phyloP scores from a whole-genome alignment of 2,113 vertebrate species.

The Arizona elegans region DNA sequence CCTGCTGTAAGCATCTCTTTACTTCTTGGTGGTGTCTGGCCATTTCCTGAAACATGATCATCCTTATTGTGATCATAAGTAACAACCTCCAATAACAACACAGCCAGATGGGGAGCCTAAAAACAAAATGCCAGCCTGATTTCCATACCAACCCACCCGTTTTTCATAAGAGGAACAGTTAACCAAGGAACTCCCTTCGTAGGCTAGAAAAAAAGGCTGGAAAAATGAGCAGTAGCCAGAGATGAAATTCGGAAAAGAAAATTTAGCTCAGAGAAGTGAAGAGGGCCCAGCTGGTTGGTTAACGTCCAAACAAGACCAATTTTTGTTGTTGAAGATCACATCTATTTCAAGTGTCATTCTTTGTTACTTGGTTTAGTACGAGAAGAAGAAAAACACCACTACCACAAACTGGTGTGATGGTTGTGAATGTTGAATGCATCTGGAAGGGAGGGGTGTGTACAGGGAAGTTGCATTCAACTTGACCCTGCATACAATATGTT shows the following conservation, averaged over 20 bases:
- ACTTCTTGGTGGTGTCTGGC: not conserved
- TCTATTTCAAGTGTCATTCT: not conserved
- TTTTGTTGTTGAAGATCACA: not conserved
- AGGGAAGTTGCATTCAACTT: not conserved
- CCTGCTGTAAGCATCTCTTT: not conserved
- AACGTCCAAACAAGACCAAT: too few relatives aligned
- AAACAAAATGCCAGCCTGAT: not conserved
- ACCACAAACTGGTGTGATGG: not conserved
- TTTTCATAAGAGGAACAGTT: not conserved
- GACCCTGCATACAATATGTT: not conserved
- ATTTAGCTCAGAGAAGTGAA: too few relatives aligned
- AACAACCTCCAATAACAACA: too few relatives aligned
- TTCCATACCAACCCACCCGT: not conserved
- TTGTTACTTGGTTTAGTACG: not conserved
- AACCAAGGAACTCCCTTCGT: not conserved
- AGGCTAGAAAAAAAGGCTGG: not conserved
- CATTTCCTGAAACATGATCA: not conserved
- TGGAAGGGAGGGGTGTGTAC: not conserved
- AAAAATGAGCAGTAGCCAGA: not conserved
- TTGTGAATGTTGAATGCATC: not conserved
- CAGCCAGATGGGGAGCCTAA: not conserved
- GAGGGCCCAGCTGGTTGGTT: rapidly evolving
- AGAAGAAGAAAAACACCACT: not conserved
- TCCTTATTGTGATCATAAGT: not conserved
- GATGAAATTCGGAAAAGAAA: not conserved